Percentiles rank a stretch among this genome's conserved stretches.
Evolutionary conservation across 2,113 vertebrate genomes (phyloP).

Genomic region (Callochromis pleurospilus): DNA sequence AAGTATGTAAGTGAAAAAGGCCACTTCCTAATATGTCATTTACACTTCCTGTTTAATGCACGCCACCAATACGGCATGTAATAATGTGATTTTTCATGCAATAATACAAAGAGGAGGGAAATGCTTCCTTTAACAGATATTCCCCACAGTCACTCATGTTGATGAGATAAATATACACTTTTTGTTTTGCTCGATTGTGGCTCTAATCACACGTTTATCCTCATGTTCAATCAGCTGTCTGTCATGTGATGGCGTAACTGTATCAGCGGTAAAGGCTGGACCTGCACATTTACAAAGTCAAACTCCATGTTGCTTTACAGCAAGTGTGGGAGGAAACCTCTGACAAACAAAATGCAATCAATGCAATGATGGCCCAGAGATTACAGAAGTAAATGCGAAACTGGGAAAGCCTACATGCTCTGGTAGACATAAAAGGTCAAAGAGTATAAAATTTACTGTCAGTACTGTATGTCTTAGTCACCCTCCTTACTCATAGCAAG

Average conservation of each 20-base stretch:
- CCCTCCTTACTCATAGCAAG: not conserved
- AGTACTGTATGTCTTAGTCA: not conserved
- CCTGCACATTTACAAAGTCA: not conserved
- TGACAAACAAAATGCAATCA: not conserved
- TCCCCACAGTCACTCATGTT: not conserved
- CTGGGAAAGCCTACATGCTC: not conserved
- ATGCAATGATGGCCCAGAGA: not conserved
- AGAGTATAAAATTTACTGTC: not conserved
- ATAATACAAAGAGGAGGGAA: not conserved
- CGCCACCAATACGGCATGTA: not conserved
- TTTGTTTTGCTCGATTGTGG: not conserved
- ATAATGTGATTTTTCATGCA: not conserved
- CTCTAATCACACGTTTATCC: not conserved
- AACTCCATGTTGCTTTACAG: not conserved
- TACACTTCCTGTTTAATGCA: not conserved
- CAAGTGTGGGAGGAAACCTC: not conserved
- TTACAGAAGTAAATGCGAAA: not conserved
- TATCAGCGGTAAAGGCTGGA: not conserved
- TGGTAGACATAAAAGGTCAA: not conserved
- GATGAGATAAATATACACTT: not conserved
- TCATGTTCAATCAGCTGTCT: not conserved
- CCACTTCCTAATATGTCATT: not conserved
- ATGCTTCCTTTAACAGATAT: not conserved
- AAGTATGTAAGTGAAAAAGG: not conserved
- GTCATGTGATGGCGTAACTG: not conserved